Evolutionary conservation across 2,113 vertebrate species (phyloP).

Genomic region (Danio rerio): GRCz12tu NC_133199.1:2570001-2570500

Average conservation of each 20-base stretch:
- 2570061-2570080: too few relatives aligned
- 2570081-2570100: too few relatives aligned
- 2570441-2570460: neutral
- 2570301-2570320: slow-evolving; percentile 81
- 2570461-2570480: neutral
- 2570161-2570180: slow-evolving; percentile 84
- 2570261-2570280: slow-evolving; percentile 78
- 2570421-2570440: neutral
- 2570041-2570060: too few relatives aligned
- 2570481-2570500: slow-evolving; percentile 91
- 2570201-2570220: slow-evolving; percentile 90
- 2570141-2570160: neutral
- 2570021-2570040: too few relatives aligned
- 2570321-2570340: neutral
- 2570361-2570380: neutral
- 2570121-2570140: too few relatives aligned
- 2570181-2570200: slow-evolving; percentile 87
- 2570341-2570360: neutral
- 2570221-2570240: slow-evolving; percentile 88
- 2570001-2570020: too few relatives aligned
- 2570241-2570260: slow-evolving; percentile 84
- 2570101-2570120: too few relatives aligned
- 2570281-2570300: slow-evolving; percentile 80
- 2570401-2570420: neutral
- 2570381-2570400: too few relatives aligned